phyloP scores from a whole-genome alignment of 2,888 invertebrate species.

The Caradrina clavipalpis region DNA sequence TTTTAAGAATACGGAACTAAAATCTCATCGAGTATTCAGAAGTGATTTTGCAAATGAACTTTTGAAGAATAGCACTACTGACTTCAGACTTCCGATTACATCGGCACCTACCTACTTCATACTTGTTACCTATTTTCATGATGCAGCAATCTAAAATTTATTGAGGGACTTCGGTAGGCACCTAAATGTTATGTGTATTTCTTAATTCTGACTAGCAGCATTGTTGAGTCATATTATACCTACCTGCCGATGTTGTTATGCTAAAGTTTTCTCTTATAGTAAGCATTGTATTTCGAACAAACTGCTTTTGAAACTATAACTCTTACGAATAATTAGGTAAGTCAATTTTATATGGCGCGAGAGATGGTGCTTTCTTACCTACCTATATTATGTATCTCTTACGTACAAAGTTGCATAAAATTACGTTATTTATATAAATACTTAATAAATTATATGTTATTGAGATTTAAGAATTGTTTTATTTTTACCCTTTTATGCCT shows the following conservation, averaged over 20 bases:
- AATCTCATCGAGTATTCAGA: no score
- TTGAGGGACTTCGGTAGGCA: no score
- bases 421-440: conserved; percentile 24
- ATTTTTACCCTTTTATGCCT: conserved; percentile 9
- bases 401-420: conserved; percentile 33
- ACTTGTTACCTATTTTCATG: no score
- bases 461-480: conserved; percentile 25
- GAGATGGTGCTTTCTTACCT: conserved; percentile 31
- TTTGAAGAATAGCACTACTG: no score
- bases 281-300: background rate
- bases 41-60: no score
- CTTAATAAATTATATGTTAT: conserved; percentile 46
- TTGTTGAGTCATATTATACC: background rate
- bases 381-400: conserved; percentile 12
- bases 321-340: background rate
- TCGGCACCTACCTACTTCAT: background rate
- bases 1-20: no score
- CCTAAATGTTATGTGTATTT: no score
- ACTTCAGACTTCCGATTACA: background rate
- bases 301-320: conserved; percentile 6
- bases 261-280: conserved; percentile 1
- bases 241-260: conserved; percentile 4
- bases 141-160: no score
- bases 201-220: no score
- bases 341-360: conserved; percentile 8